Evolutionary conservation across 1,140 invertebrate species (phyloP).

Genomic region (Delia radicum): DNA sequence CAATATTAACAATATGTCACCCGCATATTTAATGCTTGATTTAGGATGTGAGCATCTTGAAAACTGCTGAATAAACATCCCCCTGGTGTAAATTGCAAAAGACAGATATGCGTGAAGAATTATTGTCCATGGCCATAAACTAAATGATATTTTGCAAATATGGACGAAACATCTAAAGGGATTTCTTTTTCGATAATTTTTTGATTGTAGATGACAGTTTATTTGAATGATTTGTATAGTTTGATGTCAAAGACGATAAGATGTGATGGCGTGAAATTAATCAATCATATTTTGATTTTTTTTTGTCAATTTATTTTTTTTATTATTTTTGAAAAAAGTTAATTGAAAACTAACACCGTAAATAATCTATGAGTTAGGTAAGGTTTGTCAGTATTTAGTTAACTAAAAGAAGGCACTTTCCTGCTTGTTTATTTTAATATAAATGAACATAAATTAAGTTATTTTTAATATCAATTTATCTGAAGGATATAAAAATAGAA

Average conservation of each 20-base stretch:
- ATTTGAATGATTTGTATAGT: conserved; percentile 6
- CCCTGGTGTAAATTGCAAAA: background rate
- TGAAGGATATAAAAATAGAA: too few relatives aligned
- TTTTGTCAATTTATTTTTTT: background rate
- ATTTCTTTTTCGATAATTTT: background rate
- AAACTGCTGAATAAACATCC: background rate
- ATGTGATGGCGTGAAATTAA: conserved; percentile 19
- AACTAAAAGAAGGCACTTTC: too few relatives aligned
- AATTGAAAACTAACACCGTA: background rate
- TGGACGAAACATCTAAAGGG: background rate
- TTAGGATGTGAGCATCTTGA: background rate
- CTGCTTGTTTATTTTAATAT: too few relatives aligned
- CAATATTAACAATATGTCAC: conserved; percentile 19
- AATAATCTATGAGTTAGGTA: background rate
- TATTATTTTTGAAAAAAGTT: background rate
- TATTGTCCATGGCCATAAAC: background rate
- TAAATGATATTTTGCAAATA: background rate
- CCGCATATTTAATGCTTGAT: conserved; percentile 18
- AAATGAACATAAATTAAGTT: too few relatives aligned
- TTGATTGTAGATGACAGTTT: background rate
- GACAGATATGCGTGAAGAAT: conserved; percentile 8
- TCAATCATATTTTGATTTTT: conserved; percentile 19
- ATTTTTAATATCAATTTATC: too few relatives aligned
- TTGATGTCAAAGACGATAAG: background rate
- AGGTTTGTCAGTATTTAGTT: background rate